phyloP scores from a whole-genome alignment of 2,888 invertebrate species.

The Heteropelma amictum region DNA sequence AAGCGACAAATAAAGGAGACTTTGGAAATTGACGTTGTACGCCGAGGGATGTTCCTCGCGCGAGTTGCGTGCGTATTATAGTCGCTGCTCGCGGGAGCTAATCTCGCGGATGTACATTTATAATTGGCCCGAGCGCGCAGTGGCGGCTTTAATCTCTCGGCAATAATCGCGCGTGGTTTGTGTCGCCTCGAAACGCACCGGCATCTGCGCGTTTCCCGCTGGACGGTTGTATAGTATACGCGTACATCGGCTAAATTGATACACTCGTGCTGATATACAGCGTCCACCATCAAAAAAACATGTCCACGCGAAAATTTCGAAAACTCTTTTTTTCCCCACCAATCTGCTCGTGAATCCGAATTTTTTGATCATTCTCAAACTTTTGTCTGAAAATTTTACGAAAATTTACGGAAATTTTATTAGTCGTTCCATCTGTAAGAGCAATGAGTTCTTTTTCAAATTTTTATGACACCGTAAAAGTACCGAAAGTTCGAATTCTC shows the following conservation, averaged over 20 bases:
- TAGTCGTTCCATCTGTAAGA: background rate
- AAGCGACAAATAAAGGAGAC: no score
- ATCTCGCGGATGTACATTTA: slow-evolving; percentile 61
- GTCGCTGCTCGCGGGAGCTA: slow-evolving; percentile 29
- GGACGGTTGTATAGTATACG: slow-evolving; percentile 6
- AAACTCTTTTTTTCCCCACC: background rate
- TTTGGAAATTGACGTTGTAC: no score
- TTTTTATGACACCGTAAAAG: no score
- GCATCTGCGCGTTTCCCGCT: slow-evolving; percentile 67
- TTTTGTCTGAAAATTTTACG: background rate
- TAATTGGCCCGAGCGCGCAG: slow-evolving; percentile 62
- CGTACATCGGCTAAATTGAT: background rate
- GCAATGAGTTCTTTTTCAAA: background rate
- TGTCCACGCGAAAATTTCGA: background rate
- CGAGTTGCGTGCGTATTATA: background rate
- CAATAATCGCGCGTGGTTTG: slow-evolving; percentile 57
- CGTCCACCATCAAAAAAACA: background rate
- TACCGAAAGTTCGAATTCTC: no score
- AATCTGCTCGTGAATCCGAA: background rate
- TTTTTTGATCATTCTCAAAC: background rate
- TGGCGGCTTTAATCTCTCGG: slow-evolving; percentile 60
- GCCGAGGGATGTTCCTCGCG: background rate
- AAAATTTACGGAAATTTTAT: background rate
- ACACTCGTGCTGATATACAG: background rate
- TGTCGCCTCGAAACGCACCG: slow-evolving; percentile 42